These are phyloP conservation scores for Tholera decimalis DNA, from an alignment of 2,888 invertebrate genomes.

Conservation along the genomic window DNA sequence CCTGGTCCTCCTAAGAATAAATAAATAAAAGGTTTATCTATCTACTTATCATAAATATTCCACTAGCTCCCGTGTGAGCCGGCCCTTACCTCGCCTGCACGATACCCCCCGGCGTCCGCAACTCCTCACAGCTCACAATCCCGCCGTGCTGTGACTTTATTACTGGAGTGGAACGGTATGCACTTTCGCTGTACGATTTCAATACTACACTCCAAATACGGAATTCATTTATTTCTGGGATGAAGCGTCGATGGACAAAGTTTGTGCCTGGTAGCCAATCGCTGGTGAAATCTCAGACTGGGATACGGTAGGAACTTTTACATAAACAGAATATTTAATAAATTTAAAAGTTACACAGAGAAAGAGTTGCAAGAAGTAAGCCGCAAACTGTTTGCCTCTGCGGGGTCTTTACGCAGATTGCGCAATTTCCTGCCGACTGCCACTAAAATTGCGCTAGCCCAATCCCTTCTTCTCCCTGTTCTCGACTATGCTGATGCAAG, in stretches of 20 bases:
- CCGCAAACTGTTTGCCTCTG: too few relatives aligned
- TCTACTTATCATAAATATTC: too few relatives aligned
- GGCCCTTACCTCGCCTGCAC: slow-evolving; percentile 20
- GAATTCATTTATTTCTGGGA: slow-evolving; percentile 29
- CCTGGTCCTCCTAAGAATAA: too few relatives aligned
- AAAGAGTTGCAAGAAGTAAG: too few relatives aligned
- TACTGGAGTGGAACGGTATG: slow-evolving; percentile 46
- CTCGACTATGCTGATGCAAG: too few relatives aligned
- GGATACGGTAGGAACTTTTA: neutral
- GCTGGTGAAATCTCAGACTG: neutral
- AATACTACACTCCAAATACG: slow-evolving; percentile 28
- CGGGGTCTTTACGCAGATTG: too few relatives aligned
- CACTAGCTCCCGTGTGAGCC: neutral
- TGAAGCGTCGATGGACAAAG: slow-evolving; percentile 19
- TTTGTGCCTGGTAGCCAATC: slow-evolving; percentile 5
- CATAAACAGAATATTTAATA: slow-evolving; percentile 13
- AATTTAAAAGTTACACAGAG: neutral
- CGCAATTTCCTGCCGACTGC: too few relatives aligned
- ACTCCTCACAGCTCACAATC: slow-evolving; percentile 21
- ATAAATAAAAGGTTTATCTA: too few relatives aligned
- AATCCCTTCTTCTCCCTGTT: too few relatives aligned
- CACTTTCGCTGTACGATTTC: slow-evolving; percentile 44
- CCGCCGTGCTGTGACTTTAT: slow-evolving; percentile 54
- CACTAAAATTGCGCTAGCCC: too few relatives aligned
- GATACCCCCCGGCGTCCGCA: slow-evolving; percentile 16